A percentile compares a stretch with the other conserved stretches of the same genome.
Evolutionary conservation across 2,888 invertebrate species (phyloP).

Genomic region (Allolobophora icterica): DNA sequence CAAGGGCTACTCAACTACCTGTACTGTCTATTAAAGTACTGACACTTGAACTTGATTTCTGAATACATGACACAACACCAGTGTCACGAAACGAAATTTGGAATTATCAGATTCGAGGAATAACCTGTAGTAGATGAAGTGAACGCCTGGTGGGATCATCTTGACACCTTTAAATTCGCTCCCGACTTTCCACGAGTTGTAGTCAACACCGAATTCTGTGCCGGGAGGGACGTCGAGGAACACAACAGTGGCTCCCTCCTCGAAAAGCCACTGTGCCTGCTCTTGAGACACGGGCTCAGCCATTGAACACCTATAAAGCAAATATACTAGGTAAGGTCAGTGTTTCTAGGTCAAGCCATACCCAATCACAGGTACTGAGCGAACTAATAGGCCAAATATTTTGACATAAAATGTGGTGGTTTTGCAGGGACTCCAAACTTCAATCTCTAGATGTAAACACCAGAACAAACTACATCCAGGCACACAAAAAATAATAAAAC

Average conservation of each 20-base stretch:
- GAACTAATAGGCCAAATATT: no score
- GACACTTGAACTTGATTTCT: no score
- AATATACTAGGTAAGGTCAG: not conserved
- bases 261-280: constrained; percentile 77
- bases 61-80: no score
- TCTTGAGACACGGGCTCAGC: constrained; percentile 69
- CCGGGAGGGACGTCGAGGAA: constrained; percentile 84
- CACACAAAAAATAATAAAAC: no score
- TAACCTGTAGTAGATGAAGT: constrained; percentile 85
- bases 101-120: not conserved
- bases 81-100: not conserved
- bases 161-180: constrained; percentile 92
- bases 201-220: constrained; percentile 95
- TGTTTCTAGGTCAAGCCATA: not conserved
- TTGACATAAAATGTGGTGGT: no score
- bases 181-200: constrained; percentile 86
- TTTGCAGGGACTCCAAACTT: no score
- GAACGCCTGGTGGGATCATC: constrained; percentile 97
- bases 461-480: no score
- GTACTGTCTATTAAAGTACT: no score
- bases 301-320: constrained; percentile 2
- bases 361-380: no score
- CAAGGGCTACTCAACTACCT: no score
- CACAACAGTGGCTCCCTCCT: constrained; percentile 82
- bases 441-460: no score